Base-by-base conservation (phyloP, 2,888 invertebrate species). In the Tetragnatha montana region DNA sequence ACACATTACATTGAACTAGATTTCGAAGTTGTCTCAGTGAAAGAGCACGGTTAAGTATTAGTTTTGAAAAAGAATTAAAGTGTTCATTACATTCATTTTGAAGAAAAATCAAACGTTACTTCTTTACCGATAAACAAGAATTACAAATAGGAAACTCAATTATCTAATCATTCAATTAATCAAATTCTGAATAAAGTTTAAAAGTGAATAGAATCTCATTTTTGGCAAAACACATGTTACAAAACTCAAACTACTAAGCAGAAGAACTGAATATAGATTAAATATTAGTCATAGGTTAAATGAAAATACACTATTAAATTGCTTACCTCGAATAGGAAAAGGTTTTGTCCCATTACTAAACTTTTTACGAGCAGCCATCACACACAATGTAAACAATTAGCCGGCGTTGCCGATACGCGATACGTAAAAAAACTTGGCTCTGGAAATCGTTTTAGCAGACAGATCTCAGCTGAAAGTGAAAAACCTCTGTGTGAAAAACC, bases 261-360 rank as follows among this genome's bases (percentile, higher is more conserved):
- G 6, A 6, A 7, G 4, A 60, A 6, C 8, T 10, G 19, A 71
- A 8, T 7, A 60, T 21, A 22, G 14, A n/a, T 6, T 14, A 19
- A 73, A 7, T 47, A 19, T n/a, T 8, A 84, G 47, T 17, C 8
- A 17, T 22, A 35, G 17, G 19, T 47, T n/a, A n/a, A 10, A 22
- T 8, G 8, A 82, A 74, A 82, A 74, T 51, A 47, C 50, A 60
- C 7, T 74, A 21, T 68, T 73, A 84, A 22, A 68, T 78, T 10
- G 47, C 81, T 88, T 80, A 88, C 88, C 88, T 75, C 88, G 79
- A 74, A 88, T 88, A 35, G 88, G 88, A 69, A 88, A 88, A 74
- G 88, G 88, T 84, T 88, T 88, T 21, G 88, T 88, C 19, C 88
- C 88, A 80, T 88, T 88, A 74, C 88, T 88, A 69, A 74, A 88